A percentile compares a stretch with the other conserved stretches of the same genome.
Conservation (phyloP, 1,140 invertebrate genomes). For the Aphis gossypii region DNA sequence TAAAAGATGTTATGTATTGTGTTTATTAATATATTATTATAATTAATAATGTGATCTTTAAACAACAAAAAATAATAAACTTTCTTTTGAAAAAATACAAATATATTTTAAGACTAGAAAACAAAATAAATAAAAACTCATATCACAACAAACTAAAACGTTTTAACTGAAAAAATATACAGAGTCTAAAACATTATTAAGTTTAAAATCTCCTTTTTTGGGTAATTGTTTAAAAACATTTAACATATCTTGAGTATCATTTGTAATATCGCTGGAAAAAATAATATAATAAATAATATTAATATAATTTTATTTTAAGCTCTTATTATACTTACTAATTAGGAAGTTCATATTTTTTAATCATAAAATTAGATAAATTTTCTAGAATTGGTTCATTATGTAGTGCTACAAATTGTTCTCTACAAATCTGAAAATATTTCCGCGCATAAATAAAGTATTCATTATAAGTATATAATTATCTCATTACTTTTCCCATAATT, state of each 20-base stretch:
- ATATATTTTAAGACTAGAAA: conserved; percentile 47
- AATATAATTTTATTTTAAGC: conserved; percentile 26
- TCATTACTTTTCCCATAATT: conserved; percentile 84
- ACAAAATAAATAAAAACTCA: conserved; percentile 19
- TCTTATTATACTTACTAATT: conserved; percentile 60
- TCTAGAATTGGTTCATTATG: conserved; percentile 93
- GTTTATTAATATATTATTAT: not conserved
- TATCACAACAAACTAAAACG: not conserved
- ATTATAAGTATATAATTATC: conserved; percentile 53
- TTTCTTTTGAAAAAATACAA: conserved; percentile 31
- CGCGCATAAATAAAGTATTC: not conserved
- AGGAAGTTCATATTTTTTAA: conserved; percentile 63
- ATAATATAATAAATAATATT: conserved; percentile 41
- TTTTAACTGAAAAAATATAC: conserved; percentile 82
- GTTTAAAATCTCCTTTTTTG: conserved; percentile 76
- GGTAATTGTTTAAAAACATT: conserved; percentile 71
- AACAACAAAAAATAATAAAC: not conserved
- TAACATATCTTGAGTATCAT: conserved; percentile 68
- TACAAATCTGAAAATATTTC: conserved; percentile 75
- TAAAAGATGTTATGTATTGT: too few relatives aligned
- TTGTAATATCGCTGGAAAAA: conserved; percentile 47
- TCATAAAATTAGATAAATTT: conserved; percentile 81
- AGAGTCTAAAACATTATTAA: conserved; percentile 77
- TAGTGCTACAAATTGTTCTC: conserved; percentile 94
- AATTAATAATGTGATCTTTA: too few relatives aligned